Evolutionary conservation across 2,888 invertebrate species (phyloP), one percentile per base, ranked within the genome.

Genomic region (Plutella xylostella): DNA sequence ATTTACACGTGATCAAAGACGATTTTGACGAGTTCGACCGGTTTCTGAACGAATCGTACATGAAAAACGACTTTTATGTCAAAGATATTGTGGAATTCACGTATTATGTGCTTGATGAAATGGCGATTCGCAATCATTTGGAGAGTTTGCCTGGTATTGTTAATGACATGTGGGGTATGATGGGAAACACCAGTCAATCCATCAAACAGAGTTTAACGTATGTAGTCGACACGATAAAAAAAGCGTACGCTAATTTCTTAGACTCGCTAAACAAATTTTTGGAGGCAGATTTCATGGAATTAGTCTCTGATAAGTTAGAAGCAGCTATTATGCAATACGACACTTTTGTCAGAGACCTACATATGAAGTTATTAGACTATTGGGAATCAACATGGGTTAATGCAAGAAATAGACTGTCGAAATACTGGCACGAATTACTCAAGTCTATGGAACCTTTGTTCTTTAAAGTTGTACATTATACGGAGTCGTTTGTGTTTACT

Each of bases 101-200:
- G 0, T 76, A 90, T 31, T 88, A 89, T 42, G 85, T 93, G 1
- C 72, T 92, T 35, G 93, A 94, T 55, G 93, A 94, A 63, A 82
- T 94, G 63, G 90, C 93, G 0, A 85, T 93, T 39, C 84, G 90
- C 47, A 89, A 90, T 48, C 92, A 93, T 62, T 87, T 94, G 53
- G 90, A 93, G 56, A 90, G 91, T 1, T 62, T 94, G 42, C 94
- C 94, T 0, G 91, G 90, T 39, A 92, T 94, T 19, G 85, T 94
- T 0, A 90, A 90, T 40, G 94, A 94, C 66, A 86, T 94, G 60
- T 93, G 92, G 92, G 91, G 92, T 4, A 89, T 92, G 55, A 92
- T 94, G 92, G 94, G 93, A 0, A 92, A 93, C 44, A 93, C 93
- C 0, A 93, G 93, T 7, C 86, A 90, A 53, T 92, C 92, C 0